Evolutionary conservation across 1,140 invertebrate species (phyloP), one percentile per base, ranked within the genome.

Genomic region (Cryptotermes secundus): DNA sequence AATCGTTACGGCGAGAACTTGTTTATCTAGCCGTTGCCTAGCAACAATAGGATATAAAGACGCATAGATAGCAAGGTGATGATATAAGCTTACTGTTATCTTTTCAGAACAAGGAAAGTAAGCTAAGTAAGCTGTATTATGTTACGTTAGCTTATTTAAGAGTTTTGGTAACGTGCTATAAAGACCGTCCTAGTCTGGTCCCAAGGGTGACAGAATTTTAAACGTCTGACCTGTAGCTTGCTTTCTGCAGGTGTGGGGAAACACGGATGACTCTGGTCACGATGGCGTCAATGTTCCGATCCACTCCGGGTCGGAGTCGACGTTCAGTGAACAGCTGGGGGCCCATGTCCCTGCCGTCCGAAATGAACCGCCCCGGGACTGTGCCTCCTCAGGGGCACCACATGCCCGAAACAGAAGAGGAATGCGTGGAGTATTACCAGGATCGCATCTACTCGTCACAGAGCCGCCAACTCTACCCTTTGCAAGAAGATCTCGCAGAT

Each of bases 401-500:
- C 7, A 92, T 92, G 83, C 91, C 92, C 0, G 92, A 93, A 86
- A 91, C 90, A 0, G 93, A 94, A 84, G 93, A 95, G 86, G 94
- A 96, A 85, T 94, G 93, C 86, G 90, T 91, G 83, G 94, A 95
- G 87, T 94, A 94, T 85, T 95, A 95, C 88, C 92, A 95, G 87
- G 95, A 95, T 88, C 92, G 94, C 87, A 94, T 96, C 83, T 92
- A 94, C 87, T 93, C 93, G 86, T 93, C 94, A 83, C 95, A 96
- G 88, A 94, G 94, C 87, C 91, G 94, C 83, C 95, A 96, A 88
- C 92, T 97, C 86, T 93, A 95, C 87, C 96, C 95, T 1, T 90
- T 96, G 34, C 95, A 96, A 88, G 95, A 97, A 88, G 96, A 97
- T 90, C 90, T 97, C 81, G 95, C 95, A 26, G 96, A 96, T 88